These are phyloP conservation scores for Dipodomys ordii DNA, from an alignment of 2,113 vertebrate species.

Conservation along the genomic window DNA sequence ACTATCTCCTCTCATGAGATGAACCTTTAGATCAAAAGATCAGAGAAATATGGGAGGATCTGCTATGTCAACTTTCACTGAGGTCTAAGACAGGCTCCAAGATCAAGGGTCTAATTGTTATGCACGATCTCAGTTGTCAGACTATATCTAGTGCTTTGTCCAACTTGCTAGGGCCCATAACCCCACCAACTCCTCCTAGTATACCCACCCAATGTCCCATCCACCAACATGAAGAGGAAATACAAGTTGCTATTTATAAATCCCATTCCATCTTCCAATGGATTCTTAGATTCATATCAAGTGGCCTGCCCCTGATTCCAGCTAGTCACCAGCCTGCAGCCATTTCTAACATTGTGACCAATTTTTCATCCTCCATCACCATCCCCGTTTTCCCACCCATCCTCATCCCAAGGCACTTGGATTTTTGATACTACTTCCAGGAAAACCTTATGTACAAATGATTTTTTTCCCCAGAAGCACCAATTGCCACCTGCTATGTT, in stretches of 20 bases:
- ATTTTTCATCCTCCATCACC: not conserved
- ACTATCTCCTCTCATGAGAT: not conserved
- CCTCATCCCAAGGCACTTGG: not conserved
- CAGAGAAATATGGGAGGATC: not conserved
- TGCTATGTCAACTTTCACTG: not conserved
- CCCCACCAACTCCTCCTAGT: not conserved
- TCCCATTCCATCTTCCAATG: not conserved
- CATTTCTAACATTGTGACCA: not conserved
- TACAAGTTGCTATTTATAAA: not conserved
- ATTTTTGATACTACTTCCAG: not conserved
- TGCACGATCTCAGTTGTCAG: not conserved
- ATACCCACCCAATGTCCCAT: not conserved
- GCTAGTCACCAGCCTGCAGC: not conserved
- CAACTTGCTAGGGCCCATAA: too few relatives aligned
- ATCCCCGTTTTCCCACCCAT: not conserved
- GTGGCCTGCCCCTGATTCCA: not conserved
- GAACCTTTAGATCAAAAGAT: not conserved
- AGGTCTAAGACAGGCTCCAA: not conserved
- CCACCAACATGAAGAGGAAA: not conserved
- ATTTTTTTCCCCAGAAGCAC: not conserved
- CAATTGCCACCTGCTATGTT: constrained; percentile 12
- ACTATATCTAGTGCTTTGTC: not conserved
- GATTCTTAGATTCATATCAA: not conserved
- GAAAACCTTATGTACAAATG: not conserved
- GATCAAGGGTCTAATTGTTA: not conserved